Percentiles rank a stretch among this genome's conserved stretches.
These are phyloP conservation scores for Datnioides undecimradiatus DNA, from an alignment of 2,113 vertebrate species.

Conservation along the genomic window DNA sequence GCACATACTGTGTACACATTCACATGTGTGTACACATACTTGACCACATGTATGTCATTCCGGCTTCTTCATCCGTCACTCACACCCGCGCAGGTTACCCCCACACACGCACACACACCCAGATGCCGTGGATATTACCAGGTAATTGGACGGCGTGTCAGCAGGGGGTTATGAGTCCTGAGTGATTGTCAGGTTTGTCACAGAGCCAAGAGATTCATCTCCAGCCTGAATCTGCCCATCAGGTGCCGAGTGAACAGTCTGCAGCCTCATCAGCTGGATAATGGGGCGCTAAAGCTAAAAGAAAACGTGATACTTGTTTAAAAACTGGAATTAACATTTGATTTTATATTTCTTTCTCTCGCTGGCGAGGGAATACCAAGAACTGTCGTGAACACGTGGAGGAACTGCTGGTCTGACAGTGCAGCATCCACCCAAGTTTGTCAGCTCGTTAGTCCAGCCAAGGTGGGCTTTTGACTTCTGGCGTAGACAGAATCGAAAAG, in stretches of 20 bases:
- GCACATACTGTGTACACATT: slow-evolving; percentile 29
- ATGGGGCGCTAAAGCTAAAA: neutral
- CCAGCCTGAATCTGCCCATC: slow-evolving; percentile 29
- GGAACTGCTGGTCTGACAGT: no score
- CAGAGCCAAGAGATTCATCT: slow-evolving; percentile 35
- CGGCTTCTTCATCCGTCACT: slow-evolving; percentile 51
- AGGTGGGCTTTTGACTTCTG: no score
- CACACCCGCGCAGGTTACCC: slow-evolving; percentile 20
- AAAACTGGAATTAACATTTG: no score
- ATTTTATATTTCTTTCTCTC: no score
- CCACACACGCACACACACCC: slow-evolving; percentile 7
- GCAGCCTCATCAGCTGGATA: neutral
- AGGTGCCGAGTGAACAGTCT: neutral
- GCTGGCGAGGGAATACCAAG: no score
- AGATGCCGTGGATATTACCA: slow-evolving; percentile 30
- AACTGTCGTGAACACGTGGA: no score
- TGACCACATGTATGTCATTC: slow-evolving; percentile 59
- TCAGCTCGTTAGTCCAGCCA: no score
- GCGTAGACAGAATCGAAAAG: no score
- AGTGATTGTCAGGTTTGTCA: slow-evolving; percentile 64
- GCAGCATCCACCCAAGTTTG: no score
- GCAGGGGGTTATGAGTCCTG: slow-evolving; percentile 47
- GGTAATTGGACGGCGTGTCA: slow-evolving; percentile 60
- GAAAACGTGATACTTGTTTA: no score
- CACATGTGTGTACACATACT: slow-evolving; percentile 22